A percentile compares a stretch with the other conserved stretches of the same genome.
phyloP scores from a whole-genome alignment of 2,113 vertebrate species.

The Neolamprologus toae region DNA sequence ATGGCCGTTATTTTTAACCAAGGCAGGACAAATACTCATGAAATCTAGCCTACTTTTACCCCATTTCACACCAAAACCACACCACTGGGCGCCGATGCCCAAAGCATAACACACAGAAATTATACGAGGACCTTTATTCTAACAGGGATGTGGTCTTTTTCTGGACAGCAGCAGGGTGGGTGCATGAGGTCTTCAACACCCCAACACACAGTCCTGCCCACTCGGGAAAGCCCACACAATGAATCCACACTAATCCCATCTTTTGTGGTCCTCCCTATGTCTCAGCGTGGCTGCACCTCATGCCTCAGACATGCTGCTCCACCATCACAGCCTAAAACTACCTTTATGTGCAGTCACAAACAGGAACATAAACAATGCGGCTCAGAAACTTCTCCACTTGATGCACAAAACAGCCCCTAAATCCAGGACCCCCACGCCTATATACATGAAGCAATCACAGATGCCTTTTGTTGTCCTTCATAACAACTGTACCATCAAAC shows the following conservation, averaged over 20 bases:
- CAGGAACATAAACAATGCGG: neutral
- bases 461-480: neutral
- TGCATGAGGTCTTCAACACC: neutral
- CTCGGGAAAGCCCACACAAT: neutral
- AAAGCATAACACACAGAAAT: neutral
- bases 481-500: neutral
- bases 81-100: neutral
- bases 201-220: neutral
- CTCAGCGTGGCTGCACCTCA: neutral
- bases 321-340: neutral
- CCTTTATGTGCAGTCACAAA: neutral
- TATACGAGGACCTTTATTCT: neutral
- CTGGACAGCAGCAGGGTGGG: neutral
- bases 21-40: neutral
- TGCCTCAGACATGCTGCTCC: neutral
- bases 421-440: neutral
- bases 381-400: neutral
- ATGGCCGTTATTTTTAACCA: neutral
- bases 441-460: neutral
- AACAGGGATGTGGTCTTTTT: neutral
- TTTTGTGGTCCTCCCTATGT: neutral
- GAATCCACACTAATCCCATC: constrained; percentile 16
- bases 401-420: neutral
- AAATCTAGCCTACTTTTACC: neutral
- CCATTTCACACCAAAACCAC: neutral